Conservation (phyloP, 2,888 invertebrate species). For the Bembecia ichneumoniformis region DNA sequence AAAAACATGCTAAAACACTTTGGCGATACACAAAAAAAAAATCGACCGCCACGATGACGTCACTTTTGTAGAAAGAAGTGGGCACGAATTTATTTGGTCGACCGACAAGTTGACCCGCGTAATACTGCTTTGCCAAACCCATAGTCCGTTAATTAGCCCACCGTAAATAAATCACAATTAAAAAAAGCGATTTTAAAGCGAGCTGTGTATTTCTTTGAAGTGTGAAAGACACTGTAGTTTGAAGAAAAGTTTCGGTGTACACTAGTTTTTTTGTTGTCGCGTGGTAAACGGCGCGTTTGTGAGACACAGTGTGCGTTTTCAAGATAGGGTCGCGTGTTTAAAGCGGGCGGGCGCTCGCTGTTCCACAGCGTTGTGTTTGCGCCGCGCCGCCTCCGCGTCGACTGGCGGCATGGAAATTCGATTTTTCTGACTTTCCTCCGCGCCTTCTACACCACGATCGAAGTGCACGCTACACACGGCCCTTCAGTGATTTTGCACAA, state of each 20-base stretch:
- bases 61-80: slow-evolving; percentile 56
- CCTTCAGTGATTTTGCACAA: slow-evolving; percentile 64
- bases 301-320: slow-evolving; percentile 17
- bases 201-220: no score
- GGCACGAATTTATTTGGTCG: slow-evolving; percentile 49
- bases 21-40: slow-evolving; percentile 22
- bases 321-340: slow-evolving; percentile 14
- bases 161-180: slow-evolving; percentile 27
- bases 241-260: slow-evolving; percentile 20
- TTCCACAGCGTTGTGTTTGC: slow-evolving; percentile 30
- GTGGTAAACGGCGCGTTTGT: slow-evolving; percentile 12
- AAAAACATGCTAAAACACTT: slow-evolving; percentile 15
- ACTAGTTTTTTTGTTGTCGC: not conserved
- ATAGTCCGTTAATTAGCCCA: slow-evolving; percentile 55
- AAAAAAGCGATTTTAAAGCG: slow-evolving; percentile 8
- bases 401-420: slow-evolving; percentile 71
- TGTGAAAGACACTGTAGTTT: slow-evolving; percentile 18
- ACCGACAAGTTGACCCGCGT: slow-evolving; percentile 44
- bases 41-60: slow-evolving; percentile 58
- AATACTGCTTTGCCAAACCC: slow-evolving; percentile 47
- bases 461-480: slow-evolving; percentile 55
- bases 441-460: slow-evolving; percentile 66
- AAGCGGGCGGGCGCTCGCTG: slow-evolving; percentile 62
- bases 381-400: slow-evolving; percentile 66
- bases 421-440: slow-evolving; percentile 72